These are phyloP conservation scores for Caenorhabditis afra DNA, from an alignment of 2,888 invertebrate species.

Conservation along the genomic window DNA sequence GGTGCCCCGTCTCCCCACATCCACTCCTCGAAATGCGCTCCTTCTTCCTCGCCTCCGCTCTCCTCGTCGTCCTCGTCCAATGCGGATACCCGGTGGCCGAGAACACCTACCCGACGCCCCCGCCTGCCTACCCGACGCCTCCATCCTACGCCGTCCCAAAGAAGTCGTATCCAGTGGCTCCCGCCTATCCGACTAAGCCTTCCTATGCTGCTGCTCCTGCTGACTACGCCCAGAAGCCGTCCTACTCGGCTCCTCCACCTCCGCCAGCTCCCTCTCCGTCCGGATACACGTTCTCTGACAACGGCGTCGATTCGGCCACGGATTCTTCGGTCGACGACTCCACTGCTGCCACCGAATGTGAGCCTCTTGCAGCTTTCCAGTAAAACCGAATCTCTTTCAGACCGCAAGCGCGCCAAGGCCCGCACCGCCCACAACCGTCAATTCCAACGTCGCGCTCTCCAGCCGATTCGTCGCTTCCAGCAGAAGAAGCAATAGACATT, in stretches of 20 bases:
- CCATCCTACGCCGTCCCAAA: conserved; percentile 9
- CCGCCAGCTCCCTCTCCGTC: conserved; percentile 9
- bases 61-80: conserved; percentile 13
- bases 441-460: conserved; percentile 43
- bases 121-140: conserved; percentile 19
- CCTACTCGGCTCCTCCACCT: conserved; percentile 28
- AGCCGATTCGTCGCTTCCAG: conserved; percentile 43
- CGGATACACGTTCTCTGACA: not conserved
- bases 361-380: not conserved
- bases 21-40: conserved; percentile 9
- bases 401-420: conserved; percentile 36
- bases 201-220: conserved; percentile 26
- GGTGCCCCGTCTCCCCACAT: not conserved
- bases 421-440: conserved; percentile 29
- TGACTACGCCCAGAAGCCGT: conserved; percentile 25
- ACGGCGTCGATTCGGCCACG: not conserved
- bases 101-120: conserved; percentile 8
- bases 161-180: conserved; percentile 22
- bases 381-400: conserved; percentile 28
- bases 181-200: conserved; percentile 15
- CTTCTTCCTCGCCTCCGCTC: conserved; percentile 19
- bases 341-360: conserved; percentile 18
- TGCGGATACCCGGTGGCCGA: conserved; percentile 26
- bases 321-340: not conserved
- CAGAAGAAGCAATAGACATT: conserved; percentile 29